A percentile compares a stretch with the other conserved stretches of the same genome.
phyloP scores from a whole-genome alignment of 2,888 invertebrate genomes.

The Cantharis rustica region DNA sequence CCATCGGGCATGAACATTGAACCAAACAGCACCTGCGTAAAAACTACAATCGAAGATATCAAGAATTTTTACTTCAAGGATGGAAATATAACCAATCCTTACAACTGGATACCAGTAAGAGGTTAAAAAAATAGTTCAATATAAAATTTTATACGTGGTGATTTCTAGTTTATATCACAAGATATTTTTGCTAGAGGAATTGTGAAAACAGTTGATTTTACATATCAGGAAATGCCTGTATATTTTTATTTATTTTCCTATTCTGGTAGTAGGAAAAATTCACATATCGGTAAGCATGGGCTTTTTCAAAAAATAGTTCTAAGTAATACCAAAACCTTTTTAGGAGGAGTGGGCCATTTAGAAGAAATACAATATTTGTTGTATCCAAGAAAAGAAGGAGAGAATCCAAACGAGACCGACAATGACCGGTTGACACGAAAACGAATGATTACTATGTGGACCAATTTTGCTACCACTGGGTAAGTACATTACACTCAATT shows the following conservation, averaged over 20 bases:
- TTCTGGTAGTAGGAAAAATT: neutral
- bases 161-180: neutral
- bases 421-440: neutral
- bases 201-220: neutral
- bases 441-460: conserved; percentile 5
- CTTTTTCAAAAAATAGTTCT: neutral
- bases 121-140: neutral
- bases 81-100: neutral
- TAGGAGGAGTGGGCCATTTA: neutral
- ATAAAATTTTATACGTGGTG: neutral
- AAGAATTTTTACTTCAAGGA: neutral
- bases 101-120: conserved; percentile 6
- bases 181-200: conserved; percentile 7
- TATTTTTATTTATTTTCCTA: neutral
- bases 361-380: neutral
- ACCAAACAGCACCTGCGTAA: neutral
- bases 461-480: conserved; percentile 12
- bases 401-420: neutral
- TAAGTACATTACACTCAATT: conserved; percentile 19
- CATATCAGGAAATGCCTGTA: neutral
- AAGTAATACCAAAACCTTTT: neutral
- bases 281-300: neutral
- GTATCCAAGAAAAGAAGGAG: neutral
- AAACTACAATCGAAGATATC: neutral
- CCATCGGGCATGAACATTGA: neutral